Evolutionary conservation across 2,888 invertebrate species (phyloP).

Genomic region (Magallana nippona): DNA sequence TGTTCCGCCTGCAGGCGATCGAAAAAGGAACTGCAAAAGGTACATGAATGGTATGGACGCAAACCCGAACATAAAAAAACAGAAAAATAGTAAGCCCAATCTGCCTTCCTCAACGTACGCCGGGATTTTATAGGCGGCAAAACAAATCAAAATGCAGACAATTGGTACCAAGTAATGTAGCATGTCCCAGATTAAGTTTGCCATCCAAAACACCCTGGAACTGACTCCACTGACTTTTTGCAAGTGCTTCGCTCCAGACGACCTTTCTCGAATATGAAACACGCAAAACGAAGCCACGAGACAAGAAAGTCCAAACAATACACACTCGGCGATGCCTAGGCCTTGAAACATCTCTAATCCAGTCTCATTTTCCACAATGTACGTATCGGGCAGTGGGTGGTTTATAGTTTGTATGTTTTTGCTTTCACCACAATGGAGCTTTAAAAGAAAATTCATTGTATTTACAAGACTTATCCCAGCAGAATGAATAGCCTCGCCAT

Average conservation of each 20-base stretch:
- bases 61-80: constrained; percentile 86
- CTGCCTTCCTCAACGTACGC: constrained; percentile 82
- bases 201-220: constrained; percentile 85
- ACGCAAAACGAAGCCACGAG: constrained; percentile 73
- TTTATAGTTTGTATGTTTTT: constrained; percentile 56
- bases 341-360: constrained; percentile 48
- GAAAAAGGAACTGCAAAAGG: constrained; percentile 85
- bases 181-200: constrained; percentile 86
- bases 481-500: constrained; percentile 89
- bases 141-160: constrained; percentile 83
- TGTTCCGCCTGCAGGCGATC: constrained; percentile 88
- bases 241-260: constrained; percentile 72
- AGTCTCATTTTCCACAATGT: not conserved
- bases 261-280: constrained; percentile 73
- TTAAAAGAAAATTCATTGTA: constrained; percentile 66
- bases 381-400: constrained; percentile 58
- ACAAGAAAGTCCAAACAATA: constrained; percentile 78
- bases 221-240: constrained; percentile 77
- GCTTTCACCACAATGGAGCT: constrained; percentile 47
- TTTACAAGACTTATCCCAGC: constrained; percentile 85
- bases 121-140: constrained; percentile 85
- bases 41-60: constrained; percentile 88
- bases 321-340: constrained; percentile 66
- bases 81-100: constrained; percentile 81
- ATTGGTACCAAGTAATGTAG: constrained; percentile 84